Evolutionary conservation across 2,113 vertebrate genomes (phyloP).

Genomic region (Takifugu flavidus): DNA sequence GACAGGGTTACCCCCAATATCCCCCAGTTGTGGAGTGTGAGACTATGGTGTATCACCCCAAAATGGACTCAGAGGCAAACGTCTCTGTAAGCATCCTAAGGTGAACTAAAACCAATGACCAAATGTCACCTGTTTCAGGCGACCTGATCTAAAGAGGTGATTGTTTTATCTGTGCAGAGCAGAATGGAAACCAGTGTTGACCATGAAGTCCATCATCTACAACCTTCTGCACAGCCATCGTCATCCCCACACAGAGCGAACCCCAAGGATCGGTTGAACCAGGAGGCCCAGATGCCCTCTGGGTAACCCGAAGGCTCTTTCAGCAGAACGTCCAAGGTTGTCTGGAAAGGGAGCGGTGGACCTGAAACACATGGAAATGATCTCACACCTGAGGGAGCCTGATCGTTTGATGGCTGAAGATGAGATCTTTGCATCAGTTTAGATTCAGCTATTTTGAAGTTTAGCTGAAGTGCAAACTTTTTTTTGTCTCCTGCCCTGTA

Average conservation of each 20-base stretch:
- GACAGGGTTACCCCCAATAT: constrained; percentile 95
- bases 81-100: constrained; percentile 98
- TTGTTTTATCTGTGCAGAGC: constrained; percentile 75
- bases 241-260: constrained; percentile 81
- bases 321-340: constrained; percentile 92
- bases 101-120: constrained; percentile 53
- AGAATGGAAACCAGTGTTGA: constrained; percentile 97
- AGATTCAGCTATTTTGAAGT: too few relatives aligned
- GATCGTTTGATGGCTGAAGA: too few relatives aligned
- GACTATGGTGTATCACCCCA: constrained; percentile 97
- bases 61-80: constrained; percentile 97
- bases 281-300: constrained; percentile 92
- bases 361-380: too few relatives aligned
- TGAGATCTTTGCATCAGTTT: too few relatives aligned
- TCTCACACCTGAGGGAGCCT: too few relatives aligned
- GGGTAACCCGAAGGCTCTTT: constrained; percentile 89
- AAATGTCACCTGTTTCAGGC: too few relatives aligned
- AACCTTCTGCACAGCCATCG: constrained; percentile 83
- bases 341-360: constrained; percentile 49
- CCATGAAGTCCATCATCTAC: constrained; percentile 98
- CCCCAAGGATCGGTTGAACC: constrained; percentile 89
- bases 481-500: too few relatives aligned
- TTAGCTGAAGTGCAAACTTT: too few relatives aligned
- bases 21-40: constrained; percentile 97
- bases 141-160: too few relatives aligned